phyloP scores from a whole-genome alignment of 2,888 invertebrate genomes.

The Megamerina dolium region DNA sequence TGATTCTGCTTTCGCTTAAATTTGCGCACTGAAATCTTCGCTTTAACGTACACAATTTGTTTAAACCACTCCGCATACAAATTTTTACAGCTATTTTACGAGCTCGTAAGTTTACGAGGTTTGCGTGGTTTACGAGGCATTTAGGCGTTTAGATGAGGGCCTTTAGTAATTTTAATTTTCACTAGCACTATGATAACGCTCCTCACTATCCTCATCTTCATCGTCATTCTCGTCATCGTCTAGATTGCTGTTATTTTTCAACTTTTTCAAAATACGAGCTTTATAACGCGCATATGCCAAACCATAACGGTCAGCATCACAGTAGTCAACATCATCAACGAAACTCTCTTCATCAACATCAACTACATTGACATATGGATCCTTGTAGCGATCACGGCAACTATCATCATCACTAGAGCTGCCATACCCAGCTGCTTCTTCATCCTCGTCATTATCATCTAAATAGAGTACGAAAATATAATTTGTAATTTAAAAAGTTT shows the following conservation, averaged over 20 bases:
- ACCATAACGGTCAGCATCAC: slow-evolving; percentile 59
- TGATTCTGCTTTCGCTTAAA: no score
- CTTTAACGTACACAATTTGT: no score
- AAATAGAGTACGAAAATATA: background rate
- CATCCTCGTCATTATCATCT: slow-evolving; percentile 23
- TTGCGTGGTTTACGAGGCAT: no score
- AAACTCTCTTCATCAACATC: slow-evolving; percentile 44
- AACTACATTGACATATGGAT: slow-evolving; percentile 34
- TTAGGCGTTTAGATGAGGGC: no score
- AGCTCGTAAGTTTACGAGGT: no score
- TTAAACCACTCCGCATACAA: no score
- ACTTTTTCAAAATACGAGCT: slow-evolving; percentile 48
- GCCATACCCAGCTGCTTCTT: slow-evolving; percentile 28
- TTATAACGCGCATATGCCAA: slow-evolving; percentile 64
- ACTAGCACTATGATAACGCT: slow-evolving; percentile 15
- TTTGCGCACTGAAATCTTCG: no score
- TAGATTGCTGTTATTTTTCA: slow-evolving; percentile 16
- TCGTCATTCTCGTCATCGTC: slow-evolving; percentile 9
- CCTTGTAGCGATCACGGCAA: slow-evolving; percentile 26
- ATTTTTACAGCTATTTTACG: no score
- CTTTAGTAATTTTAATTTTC: slow-evolving; percentile 16
- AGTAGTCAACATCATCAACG: slow-evolving; percentile 47
- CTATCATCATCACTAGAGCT: slow-evolving; percentile 35
- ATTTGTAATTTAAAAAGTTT: background rate
- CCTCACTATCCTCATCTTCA: slow-evolving; percentile 9